phyloP scores from a whole-genome alignment of 1,140 invertebrate genomes.

The Drosophila suzukii region DNA sequence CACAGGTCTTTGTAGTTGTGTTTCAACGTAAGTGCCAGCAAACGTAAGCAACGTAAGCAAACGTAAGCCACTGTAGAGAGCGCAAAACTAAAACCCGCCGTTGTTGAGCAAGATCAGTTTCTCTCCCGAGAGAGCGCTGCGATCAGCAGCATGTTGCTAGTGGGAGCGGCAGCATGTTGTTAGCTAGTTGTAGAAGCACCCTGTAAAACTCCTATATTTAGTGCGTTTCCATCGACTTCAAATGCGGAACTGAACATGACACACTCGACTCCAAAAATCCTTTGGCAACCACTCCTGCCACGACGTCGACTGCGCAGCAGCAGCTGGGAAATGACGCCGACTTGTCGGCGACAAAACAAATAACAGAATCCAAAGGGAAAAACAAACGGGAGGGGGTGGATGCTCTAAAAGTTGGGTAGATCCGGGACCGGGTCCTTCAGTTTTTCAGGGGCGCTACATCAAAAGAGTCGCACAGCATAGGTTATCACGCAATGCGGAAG shows the following conservation, averaged over 20 bases:
- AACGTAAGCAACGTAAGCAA: too few relatives aligned
- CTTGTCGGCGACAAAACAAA: conserved; percentile 77
- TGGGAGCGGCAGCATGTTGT: conserved; percentile 32
- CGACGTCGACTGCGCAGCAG: conserved; percentile 28
- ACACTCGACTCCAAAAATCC: conserved; percentile 60
- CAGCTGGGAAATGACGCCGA: conserved; percentile 31
- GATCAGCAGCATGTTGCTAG: conserved; percentile 34
- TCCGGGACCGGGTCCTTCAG: conserved; percentile 37
- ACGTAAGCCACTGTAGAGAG: too few relatives aligned
- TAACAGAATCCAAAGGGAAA: conserved; percentile 67
- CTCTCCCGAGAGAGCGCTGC: conserved; percentile 8
- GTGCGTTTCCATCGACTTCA: conserved; percentile 59
- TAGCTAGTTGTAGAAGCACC: neutral
- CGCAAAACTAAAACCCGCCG: conserved; percentile 18
- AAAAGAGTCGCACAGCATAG: neutral
- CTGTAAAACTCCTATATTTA: neutral
- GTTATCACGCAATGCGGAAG: conserved; percentile 9
- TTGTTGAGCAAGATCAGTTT: conserved; percentile 53
- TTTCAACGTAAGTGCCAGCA: too few relatives aligned
- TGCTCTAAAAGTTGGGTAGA: conserved; percentile 24
- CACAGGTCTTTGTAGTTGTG: too few relatives aligned
- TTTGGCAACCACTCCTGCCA: conserved; percentile 59
- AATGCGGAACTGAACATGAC: conserved; percentile 76
- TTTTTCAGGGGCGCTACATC: conserved; percentile 39
- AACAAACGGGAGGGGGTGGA: conserved; percentile 33